Percentiles rank a stretch among this genome's conserved stretches.
phyloP scores from a whole-genome alignment of 2,797 vertebrate genomes.

The Coendou prehensilis region DNA sequence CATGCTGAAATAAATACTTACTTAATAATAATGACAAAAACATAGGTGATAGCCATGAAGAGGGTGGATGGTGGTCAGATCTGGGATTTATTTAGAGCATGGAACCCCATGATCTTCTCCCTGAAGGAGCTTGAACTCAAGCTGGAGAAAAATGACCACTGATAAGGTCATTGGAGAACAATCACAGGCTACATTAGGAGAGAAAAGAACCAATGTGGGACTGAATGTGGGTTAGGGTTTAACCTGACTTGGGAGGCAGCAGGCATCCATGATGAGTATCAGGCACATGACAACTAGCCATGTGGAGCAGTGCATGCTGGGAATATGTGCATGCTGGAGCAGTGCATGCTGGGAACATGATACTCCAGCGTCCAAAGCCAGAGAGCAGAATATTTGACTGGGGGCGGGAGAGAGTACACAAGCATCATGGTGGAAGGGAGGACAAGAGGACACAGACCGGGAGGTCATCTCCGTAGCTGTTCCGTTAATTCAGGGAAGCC shows the following conservation, averaged over 20 bases:
- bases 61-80: neutral
- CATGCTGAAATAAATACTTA: neutral
- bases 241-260: neutral
- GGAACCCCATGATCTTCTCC: neutral
- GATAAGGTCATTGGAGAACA: neutral
- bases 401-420: neutral
- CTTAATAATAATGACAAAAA: neutral
- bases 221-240: neutral
- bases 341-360: neutral
- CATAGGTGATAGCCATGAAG: neutral
- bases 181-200: neutral
- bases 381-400: neutral
- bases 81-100: neutral
- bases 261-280: neutral
- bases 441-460: neutral
- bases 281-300: fast-evolving
- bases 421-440: neutral
- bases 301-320: neutral
- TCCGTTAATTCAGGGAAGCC: neutral
- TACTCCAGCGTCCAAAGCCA: neutral
- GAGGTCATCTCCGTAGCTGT: neutral
- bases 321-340: too few species aligned
- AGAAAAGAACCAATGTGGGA: neutral
- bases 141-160: neutral
- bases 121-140: neutral